Percentiles rank a stretch among this genome's conserved stretches.
phyloP scores from a whole-genome alignment of 2,113 vertebrate genomes.

The Callopanchax toddi region DNA sequence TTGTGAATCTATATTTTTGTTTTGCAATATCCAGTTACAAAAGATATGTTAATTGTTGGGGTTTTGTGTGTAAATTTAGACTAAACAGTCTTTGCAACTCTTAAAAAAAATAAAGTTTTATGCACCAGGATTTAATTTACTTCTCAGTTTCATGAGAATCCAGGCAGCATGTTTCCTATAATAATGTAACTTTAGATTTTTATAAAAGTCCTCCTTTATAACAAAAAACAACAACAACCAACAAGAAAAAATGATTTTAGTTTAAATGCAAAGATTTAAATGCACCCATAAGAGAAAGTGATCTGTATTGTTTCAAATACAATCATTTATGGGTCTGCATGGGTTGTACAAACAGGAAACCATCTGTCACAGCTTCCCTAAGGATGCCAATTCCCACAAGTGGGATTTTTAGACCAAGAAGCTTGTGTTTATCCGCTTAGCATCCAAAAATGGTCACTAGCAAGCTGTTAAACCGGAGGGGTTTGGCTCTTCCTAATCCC shows the following conservation, averaged over 20 bases:
- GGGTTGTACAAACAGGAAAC: slow-evolving; percentile 40
- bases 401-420: slow-evolving; percentile 74
- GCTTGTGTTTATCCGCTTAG: slow-evolving; percentile 77
- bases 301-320: neutral
- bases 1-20: no score
- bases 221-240: no score
- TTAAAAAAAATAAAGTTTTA: no score
- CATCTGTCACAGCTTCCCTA: slow-evolving; percentile 69
- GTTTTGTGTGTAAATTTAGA: no score
- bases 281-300: slow-evolving; percentile 5
- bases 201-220: no score
- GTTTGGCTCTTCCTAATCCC: slow-evolving; percentile 65
- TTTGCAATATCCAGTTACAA: no score
- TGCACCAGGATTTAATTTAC: no score
- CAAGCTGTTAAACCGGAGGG: slow-evolving; percentile 73
- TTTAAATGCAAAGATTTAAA: slow-evolving; percentile 1
- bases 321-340: slow-evolving; percentile 7
- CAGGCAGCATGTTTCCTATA: no score
- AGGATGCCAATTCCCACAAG: slow-evolving; percentile 62
- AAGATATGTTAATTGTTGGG: no score
- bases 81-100: no score
- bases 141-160: no score
- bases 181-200: no score
- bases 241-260: neutral
- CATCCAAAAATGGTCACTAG: slow-evolving; percentile 73